Evolutionary conservation across 2,888 invertebrate genomes (phyloP).

Genomic region (Idaea dimidiata): DNA sequence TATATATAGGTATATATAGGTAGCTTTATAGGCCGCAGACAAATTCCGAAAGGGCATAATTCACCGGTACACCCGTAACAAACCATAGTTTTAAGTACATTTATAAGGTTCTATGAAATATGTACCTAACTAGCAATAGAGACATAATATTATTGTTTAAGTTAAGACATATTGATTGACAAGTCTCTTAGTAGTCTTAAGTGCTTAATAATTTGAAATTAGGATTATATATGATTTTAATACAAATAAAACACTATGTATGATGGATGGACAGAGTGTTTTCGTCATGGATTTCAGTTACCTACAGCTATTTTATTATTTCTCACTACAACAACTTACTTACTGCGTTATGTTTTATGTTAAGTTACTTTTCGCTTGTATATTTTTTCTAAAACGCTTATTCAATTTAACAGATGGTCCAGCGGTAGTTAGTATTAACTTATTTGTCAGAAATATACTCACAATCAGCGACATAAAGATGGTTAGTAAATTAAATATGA

Average conservation of each 20-base stretch:
- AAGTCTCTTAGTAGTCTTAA: no score
- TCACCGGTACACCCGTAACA: not conserved
- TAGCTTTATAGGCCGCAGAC: not conserved
- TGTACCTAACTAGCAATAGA: no score
- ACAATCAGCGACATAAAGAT: constrained; percentile 99
- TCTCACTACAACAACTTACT: not conserved
- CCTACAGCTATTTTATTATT: not conserved
- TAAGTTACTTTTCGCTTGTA: constrained; percentile 17
- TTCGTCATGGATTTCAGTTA: not conserved
- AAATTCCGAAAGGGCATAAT: not conserved
- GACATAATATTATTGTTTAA: no score
- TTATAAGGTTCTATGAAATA: no score
- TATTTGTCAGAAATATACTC: constrained; percentile 98
- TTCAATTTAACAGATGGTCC: constrained; percentile 89
- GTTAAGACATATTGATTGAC: no score
- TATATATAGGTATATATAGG: not conserved
- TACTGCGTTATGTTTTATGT: not conserved
- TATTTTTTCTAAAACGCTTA: constrained; percentile 29
- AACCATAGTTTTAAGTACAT: no score
- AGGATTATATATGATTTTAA: no score
- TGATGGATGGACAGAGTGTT: not conserved
- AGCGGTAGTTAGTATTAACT: constrained; percentile 97
- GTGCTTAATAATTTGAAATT: no score
- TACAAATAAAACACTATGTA: not conserved
- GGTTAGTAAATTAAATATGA: constrained; percentile 86